Conservation (phyloP, 2,797 vertebrate species). For the Mus minutoides region DNA sequence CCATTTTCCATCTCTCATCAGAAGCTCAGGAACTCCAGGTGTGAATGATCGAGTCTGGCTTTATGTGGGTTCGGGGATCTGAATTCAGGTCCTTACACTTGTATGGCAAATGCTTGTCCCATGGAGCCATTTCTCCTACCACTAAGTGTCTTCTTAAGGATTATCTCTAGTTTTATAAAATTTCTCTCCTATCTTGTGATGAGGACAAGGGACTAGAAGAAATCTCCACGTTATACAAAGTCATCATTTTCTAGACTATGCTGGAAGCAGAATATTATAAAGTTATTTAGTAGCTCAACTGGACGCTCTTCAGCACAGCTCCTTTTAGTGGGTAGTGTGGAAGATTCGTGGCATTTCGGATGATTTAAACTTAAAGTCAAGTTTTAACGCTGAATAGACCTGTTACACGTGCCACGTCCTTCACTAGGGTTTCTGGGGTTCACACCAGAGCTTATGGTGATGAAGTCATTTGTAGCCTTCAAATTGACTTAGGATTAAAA, state of each 20-base stretch:
- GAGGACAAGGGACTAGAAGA: neutral
- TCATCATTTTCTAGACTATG: neutral
- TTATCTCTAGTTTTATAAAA: neutral
- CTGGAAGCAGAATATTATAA: neutral
- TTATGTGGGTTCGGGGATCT: neutral
- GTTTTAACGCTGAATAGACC: neutral
- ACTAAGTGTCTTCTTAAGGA: neutral
- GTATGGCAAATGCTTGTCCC: too few species aligned
- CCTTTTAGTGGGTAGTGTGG: neutral
- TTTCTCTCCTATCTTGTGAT: neutral
- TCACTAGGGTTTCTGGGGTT: neutral
- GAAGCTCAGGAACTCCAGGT: neutral
- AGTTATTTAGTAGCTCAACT: neutral
- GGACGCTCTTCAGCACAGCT: neutral
- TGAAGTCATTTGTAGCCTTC: neutral
- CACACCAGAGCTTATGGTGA: neutral
- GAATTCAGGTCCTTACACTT: neutral
- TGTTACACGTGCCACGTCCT: neutral
- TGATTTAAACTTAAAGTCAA: conserved; percentile 26
- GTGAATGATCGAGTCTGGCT: neutral
- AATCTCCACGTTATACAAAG: neutral
- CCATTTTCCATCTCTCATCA: neutral
- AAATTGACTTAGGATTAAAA: conserved; percentile 19
- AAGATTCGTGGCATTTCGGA: neutral
- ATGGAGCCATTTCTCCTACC: neutral